A percentile compares a stretch with the other conserved stretches of the same genome.
Conservation (phyloP, 2,888 invertebrate genomes). For the Escarpia spicata region DNA sequence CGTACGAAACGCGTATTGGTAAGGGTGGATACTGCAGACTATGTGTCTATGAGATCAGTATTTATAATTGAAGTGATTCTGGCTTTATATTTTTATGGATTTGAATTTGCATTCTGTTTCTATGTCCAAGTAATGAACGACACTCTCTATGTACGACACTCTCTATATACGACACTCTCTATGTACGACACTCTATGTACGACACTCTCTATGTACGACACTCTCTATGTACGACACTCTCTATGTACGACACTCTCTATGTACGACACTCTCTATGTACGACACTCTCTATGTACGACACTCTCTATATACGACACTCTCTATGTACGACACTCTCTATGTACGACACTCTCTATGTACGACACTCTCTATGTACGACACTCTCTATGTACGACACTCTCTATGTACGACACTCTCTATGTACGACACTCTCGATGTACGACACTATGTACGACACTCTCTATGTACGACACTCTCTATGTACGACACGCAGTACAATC, state of each 20-base stretch:
- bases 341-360: neutral
- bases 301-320: neutral
- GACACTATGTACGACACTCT: neutral
- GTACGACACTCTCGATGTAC: neutral
- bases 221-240: neutral
- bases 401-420: neutral
- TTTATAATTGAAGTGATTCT: neutral
- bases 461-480: neutral
- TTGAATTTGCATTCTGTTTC: neutral
- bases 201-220: neutral
- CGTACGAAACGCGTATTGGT: constrained; percentile 27
- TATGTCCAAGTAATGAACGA: neutral
- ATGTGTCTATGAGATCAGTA: neutral
- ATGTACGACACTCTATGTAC: neutral
- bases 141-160: neutral
- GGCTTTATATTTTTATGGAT: neutral
- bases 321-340: neutral
- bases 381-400: neutral
- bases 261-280: neutral
- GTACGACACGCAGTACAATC: neutral
- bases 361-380: neutral
- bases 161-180: no score
- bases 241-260: neutral
- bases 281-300: neutral
- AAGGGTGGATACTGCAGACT: neutral